Conservation (phyloP, 2,888 invertebrate genomes). For the Chrysotoxum bicinctum region DNA sequence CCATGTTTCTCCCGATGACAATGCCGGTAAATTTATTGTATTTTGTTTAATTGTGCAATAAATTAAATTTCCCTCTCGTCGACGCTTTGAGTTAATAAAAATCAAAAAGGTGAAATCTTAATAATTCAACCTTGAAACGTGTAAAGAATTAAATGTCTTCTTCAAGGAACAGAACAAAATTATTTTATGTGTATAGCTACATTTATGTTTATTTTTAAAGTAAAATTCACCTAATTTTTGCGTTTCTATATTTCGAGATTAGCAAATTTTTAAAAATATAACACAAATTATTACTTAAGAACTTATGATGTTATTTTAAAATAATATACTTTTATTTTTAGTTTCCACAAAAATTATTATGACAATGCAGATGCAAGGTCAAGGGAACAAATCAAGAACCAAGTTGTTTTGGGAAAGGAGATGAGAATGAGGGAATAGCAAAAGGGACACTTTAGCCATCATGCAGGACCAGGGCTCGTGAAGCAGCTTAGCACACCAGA, state of each 20-base stretch:
- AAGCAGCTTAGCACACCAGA: neutral
- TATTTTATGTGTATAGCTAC: neutral
- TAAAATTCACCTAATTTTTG: neutral
- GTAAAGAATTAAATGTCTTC: neutral
- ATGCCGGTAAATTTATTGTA: slow-evolving; percentile 13
- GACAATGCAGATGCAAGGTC: neutral
- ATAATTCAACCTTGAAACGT: neutral
- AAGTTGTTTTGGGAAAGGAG: neutral
- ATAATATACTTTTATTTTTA: neutral
- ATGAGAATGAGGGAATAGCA: neutral
- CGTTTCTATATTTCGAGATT: slow-evolving; percentile 22
- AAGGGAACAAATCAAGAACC: neutral
- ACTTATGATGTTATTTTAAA: slow-evolving; percentile 11
- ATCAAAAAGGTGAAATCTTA: neutral
- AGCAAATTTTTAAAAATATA: slow-evolving; percentile 48
- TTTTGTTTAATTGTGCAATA: slow-evolving; percentile 22
- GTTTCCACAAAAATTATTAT: neutral
- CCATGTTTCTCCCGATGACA: neutral
- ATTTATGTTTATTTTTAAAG: slow-evolving; percentile 3
- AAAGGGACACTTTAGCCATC: neutral
- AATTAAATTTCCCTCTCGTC: neutral
- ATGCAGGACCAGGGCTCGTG: neutral
- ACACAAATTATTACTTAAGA: slow-evolving; percentile 45
- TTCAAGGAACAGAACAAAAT: neutral
- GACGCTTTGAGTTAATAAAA: slow-evolving; percentile 1